These are phyloP conservation scores for Mixornis gularis DNA, from an alignment of 2,113 vertebrate genomes.

Conservation along the genomic window DNA sequence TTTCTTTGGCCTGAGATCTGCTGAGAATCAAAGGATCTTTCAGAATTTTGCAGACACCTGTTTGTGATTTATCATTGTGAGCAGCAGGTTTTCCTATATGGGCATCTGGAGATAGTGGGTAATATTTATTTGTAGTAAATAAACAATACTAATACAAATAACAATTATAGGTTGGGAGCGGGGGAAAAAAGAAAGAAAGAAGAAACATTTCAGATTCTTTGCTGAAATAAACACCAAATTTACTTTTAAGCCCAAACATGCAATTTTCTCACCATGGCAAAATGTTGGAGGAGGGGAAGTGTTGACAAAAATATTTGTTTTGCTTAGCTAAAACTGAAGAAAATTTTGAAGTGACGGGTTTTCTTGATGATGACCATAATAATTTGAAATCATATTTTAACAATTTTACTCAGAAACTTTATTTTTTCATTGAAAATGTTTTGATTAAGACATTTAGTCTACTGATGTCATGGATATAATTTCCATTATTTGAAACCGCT, in stretches of 20 bases:
- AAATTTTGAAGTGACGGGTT: neutral
- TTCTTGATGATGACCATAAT: neutral
- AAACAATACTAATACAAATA: neutral
- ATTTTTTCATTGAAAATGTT: neutral
- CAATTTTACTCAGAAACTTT: neutral
- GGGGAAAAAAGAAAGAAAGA: neutral
- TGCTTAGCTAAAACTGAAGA: neutral
- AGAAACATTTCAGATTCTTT: neutral
- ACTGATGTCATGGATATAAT: neutral
- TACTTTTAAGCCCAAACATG: neutral
- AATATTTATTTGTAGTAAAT: neutral
- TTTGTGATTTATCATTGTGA: neutral
- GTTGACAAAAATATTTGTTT: neutral
- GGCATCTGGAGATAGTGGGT: neutral
- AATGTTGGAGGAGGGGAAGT: accelerated
- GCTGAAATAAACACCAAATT: neutral
- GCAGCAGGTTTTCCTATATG: neutral
- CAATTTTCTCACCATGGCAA: neutral
- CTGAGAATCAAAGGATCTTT: neutral
- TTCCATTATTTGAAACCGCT: neutral
- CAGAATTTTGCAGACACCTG: neutral
- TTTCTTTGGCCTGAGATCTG: neutral
- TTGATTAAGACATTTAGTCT: neutral
- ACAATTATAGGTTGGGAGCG: accelerated
- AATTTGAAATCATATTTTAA: neutral